Evolutionary conservation across 2,888 invertebrate species (phyloP), one percentile per base, ranked within the genome.

Genomic region (Pinctada fucata): DNA sequence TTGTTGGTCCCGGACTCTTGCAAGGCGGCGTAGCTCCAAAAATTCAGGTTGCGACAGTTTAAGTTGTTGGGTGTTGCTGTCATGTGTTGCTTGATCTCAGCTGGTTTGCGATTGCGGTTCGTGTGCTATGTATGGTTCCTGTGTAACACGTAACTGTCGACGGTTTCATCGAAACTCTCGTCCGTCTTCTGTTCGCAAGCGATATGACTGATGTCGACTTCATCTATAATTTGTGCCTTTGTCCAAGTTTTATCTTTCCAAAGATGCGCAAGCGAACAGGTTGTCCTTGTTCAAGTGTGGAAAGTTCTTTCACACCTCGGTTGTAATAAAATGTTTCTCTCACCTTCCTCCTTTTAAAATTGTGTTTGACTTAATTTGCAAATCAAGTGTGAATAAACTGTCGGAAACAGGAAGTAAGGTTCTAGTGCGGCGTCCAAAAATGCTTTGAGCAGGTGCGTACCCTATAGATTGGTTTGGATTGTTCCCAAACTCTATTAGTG

Each of bases 381-480:
- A 8, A 52, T 5, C 58, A 52, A 5, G 58, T 67, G 69, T n/a
- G 74, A 52, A 10, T 6, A n/a, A n/a, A n/a, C n/a, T 58, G 31
- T 47, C 47, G n/a, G 70, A 48, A 6, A 71, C 70, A 16, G 73
- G 76, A 10, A 80, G 10, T 49, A 67, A 16, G 3, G 76, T 76
- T 58, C 67, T 72, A 49, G 73, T 73, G n/a, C 69, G 16, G 52
- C 79, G 65, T 45, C 71, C 47, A 70, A 81, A 75, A 16, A 79
- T 49, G 8, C 72, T n/a, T 67, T 79, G 75, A 48, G 50, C 70
- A 16, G 77, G 74, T 10, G 68, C 67, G n/a, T n/a, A 49, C 49
- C 52, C 67, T 10, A 73, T 66, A 31, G 69, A 66, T 67, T 78
- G 51, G 8, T n/a, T 71, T 67, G 75, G 75, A 0, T 75, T 81